phyloP scores from a whole-genome alignment of 2,113 vertebrate species.

The Gobiocypris rarus region DNA sequence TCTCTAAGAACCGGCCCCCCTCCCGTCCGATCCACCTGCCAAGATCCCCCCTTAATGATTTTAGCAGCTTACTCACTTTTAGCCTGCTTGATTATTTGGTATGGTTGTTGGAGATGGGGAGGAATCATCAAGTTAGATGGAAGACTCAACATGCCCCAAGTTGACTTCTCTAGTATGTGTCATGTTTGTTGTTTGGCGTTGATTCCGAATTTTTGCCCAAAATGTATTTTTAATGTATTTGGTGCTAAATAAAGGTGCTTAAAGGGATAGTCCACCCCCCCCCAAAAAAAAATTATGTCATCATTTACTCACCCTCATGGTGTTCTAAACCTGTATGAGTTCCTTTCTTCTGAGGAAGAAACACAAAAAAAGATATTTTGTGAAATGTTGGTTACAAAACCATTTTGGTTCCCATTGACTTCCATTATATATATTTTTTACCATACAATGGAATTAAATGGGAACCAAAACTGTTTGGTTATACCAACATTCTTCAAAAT shows the following conservation, averaged over 20 bases:
- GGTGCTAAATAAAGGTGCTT: no score
- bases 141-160: neutral
- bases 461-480: neutral
- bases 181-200: neutral
- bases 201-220: no score
- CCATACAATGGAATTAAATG: neutral
- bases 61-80: slow-evolving; percentile 37
- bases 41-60: slow-evolving; percentile 63
- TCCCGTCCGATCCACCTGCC: slow-evolving; percentile 67
- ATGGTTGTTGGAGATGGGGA: slow-evolving; percentile 22
- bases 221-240: no score
- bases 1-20: slow-evolving; percentile 59
- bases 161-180: neutral
- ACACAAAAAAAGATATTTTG: no score
- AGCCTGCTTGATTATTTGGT: slow-evolving; percentile 43
- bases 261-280: neutral
- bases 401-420: neutral
- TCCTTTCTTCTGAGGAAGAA: no score
- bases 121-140: neutral
- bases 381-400: neutral
- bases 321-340: neutral
- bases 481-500: neutral
- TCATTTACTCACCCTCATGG: no score
- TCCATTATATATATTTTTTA: neutral
- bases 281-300: no score